These are phyloP conservation scores for Drosophila ezoana DNA, from an alignment of 2,888 invertebrate species.

Conservation along the genomic window DNA sequence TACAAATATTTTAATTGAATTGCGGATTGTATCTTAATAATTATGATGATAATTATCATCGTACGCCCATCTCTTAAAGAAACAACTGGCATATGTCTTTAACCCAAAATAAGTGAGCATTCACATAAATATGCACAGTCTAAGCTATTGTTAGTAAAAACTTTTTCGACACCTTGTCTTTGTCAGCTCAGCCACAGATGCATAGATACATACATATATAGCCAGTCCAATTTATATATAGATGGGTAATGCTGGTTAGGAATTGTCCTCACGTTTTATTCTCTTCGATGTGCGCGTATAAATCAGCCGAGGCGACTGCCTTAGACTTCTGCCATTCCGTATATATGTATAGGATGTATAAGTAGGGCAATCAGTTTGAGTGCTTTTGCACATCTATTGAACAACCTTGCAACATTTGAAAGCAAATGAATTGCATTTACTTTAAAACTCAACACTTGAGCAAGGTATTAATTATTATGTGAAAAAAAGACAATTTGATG, in stretches of 20 bases:
- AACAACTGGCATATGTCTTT: no score
- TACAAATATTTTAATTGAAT: no score
- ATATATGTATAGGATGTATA: constrained; percentile 11
- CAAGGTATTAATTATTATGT: background rate
- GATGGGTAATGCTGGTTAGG: constrained; percentile 37
- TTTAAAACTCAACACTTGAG: constrained; percentile 23
- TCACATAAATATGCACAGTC: no score
- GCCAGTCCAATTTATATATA: background rate
- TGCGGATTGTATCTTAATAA: no score
- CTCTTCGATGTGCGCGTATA: constrained; percentile 39
- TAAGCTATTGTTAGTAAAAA: no score
- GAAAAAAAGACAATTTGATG: background rate
- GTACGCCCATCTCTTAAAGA: no score
- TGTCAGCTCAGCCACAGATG: no score
- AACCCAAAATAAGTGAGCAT: no score
- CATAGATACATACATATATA: background rate
- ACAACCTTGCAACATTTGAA: constrained; percentile 6
- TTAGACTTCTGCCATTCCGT: constrained; percentile 1
- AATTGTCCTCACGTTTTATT: constrained; percentile 53
- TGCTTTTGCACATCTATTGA: constrained; percentile 50
- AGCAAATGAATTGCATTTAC: constrained; percentile 36
- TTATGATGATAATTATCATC: no score
- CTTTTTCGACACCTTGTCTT: no score
- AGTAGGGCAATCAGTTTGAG: constrained; percentile 62
- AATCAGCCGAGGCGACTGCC: constrained; percentile 43